A percentile compares a stretch with the other conserved stretches of the same genome.
Evolutionary conservation across 1,140 invertebrate species (phyloP).

Genomic region (Ceratitis capitata): DNA sequence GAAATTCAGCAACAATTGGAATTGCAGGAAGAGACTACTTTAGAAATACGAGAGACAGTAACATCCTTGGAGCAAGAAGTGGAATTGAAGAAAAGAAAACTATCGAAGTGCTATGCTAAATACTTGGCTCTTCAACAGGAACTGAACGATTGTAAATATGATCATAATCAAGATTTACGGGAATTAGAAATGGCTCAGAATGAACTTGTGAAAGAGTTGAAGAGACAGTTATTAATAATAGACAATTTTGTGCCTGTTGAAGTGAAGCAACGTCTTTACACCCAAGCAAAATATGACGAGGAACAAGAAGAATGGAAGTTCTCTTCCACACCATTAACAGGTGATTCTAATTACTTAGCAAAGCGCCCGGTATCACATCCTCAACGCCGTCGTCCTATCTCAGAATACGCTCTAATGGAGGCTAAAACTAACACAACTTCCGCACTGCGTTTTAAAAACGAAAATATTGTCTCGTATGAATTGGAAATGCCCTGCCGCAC

Average conservation of each 20-base stretch:
- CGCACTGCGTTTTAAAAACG: constrained; percentile 74
- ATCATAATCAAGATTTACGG: constrained; percentile 81
- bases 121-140: constrained; percentile 72
- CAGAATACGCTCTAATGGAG: constrained; percentile 77
- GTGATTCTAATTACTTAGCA: constrained; percentile 65
- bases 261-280: constrained; percentile 85
- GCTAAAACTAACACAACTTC: constrained; percentile 67
- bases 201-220: constrained; percentile 80
- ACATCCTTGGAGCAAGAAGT: constrained; percentile 90
- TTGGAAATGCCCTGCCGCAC: constrained; percentile 82
- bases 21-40: constrained; percentile 86
- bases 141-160: constrained; percentile 83
- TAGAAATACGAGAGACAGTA: constrained; percentile 86
- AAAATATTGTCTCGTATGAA: constrained; percentile 86
- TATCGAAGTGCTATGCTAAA: constrained; percentile 72
- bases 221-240: constrained; percentile 88
- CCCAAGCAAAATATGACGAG: constrained; percentile 84
- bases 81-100: constrained; percentile 90
- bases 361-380: constrained; percentile 74
- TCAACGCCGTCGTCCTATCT: constrained; percentile 74
- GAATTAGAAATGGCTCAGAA: constrained; percentile 84
- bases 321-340: constrained; percentile 62
- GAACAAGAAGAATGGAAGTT: constrained; percentile 85
- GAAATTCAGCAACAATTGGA: constrained; percentile 90
- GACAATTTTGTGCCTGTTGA: constrained; percentile 97